Evolutionary conservation across 53 echinoderm and acorn worm genomes (phyloP).

Genomic region (Holothuria leucospilota): DNA sequence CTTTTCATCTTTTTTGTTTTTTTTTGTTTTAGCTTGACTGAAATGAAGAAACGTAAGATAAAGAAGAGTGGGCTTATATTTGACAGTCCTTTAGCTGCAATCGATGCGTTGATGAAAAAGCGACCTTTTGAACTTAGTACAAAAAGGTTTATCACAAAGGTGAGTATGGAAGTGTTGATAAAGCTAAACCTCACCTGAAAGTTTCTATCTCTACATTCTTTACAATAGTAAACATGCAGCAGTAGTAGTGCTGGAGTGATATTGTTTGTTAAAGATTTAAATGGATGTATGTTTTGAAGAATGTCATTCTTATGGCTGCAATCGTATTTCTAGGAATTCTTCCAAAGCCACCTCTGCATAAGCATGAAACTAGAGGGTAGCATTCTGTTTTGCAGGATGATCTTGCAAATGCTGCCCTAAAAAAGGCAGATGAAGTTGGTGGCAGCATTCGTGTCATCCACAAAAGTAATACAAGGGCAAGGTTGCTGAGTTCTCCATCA

Average conservation of each 20-base stretch:
- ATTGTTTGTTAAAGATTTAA: too few species aligned
- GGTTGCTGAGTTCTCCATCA: background rate
- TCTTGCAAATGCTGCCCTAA: constrained; percentile 68
- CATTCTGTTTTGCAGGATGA: constrained; percentile 51
- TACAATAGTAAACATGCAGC: background rate
- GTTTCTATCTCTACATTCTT: background rate
- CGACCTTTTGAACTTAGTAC: constrained; percentile 63
- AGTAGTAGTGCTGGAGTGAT: background rate
- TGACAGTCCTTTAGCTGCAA: constrained; percentile 66
- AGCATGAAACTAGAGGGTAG: too few species aligned
- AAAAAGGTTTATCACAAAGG: constrained; percentile 75
- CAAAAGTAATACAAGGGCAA: background rate
- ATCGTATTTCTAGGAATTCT: too few species aligned
- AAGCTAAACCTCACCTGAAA: background rate
- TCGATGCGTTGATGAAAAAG: constrained; percentile 67
- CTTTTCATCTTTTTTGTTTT: constrained; percentile 15
- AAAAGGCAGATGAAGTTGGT: constrained; percentile 67
- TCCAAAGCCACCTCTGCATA: too few species aligned
- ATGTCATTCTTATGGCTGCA: too few species aligned
- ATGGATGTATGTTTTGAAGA: too few species aligned
- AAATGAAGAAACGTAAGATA: constrained; percentile 74
- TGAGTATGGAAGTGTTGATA: constrained; percentile 6
- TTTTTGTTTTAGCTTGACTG: constrained; percentile 60
- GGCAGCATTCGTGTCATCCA: constrained; percentile 70
- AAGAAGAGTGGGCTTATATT: constrained; percentile 71